Evolutionary conservation across 2,888 invertebrate species (phyloP), one percentile per base, ranked within the genome.

Genomic region (Osmoderma eremita): DNA sequence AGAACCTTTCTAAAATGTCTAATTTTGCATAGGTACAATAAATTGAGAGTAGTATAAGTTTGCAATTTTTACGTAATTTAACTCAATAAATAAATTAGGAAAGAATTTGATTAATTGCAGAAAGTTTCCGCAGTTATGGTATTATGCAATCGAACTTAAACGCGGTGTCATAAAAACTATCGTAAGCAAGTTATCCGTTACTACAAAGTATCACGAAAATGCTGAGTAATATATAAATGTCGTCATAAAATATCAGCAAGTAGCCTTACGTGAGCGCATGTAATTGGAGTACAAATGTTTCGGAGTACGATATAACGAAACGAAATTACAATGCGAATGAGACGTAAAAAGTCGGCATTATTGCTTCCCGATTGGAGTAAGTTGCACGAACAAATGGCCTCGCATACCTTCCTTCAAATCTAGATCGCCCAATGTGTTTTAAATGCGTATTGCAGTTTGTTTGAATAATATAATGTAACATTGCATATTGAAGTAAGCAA

Each of bases 181-280:
- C n/a, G n/a, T n/a, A n/a, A n/a, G n/a, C n/a, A n/a, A n/a, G n/a
- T n/a, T n/a, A n/a, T 42, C 15, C 42, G 42, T 42, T 45, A 17
- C 45, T 45, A 10, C 18, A 45, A 18, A 45, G 45, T 45, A 45
- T 15, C 42, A 42, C 15, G n/a, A 15, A 18, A 18, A 45, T 18
- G 15, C 17, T 45, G 45, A 45, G 13, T 45, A 45, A 45, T 45
- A 45, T 17, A 42, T 15, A 42, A 15, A 42, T 42, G 42, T 42
- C 10, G 10, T 45, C 12, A 18, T 20, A 18, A 18, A 12, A 8
- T 8, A 20, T 20, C 48, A 8, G 18, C n/a, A 48, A 48, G 20
- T 20, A 48, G 10, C 10, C n/a, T 48, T 48, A 48, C 48, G 20
- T 48, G 10, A 48, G 30, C 24, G 10, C 30, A 48, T 12, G 48